Evolutionary conservation across 2,888 invertebrate genomes (phyloP).

Genomic region (Caenorhabditis zanzibari): DNA sequence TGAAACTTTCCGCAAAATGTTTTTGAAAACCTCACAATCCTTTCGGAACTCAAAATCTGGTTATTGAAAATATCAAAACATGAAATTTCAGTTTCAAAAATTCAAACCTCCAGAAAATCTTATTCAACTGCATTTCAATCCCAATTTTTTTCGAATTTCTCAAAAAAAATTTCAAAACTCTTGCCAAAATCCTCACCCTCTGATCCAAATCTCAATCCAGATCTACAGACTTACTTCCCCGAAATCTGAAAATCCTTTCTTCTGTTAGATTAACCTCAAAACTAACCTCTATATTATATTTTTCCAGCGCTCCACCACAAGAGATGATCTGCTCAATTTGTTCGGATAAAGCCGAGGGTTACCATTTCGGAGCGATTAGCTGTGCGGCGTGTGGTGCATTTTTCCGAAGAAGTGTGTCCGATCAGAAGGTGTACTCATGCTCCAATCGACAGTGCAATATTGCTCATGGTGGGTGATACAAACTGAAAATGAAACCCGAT

Average conservation of each 20-base stretch:
- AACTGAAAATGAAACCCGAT: neutral
- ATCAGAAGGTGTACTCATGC: conserved; percentile 65
- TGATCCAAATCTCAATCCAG: neutral
- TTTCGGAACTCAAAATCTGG: no score
- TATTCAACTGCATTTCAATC: no score
- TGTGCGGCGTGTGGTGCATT: conserved; percentile 75
- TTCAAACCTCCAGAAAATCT: no score
- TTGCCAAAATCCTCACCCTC: conserved; percentile 14
- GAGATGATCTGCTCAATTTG: conserved; percentile 64
- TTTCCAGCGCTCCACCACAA: conserved; percentile 34
- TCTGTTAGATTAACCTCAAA: no score
- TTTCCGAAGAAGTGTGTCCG: conserved; percentile 64
- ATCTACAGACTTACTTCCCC: no score
- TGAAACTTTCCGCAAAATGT: no score
- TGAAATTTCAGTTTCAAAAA: no score
- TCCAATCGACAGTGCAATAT: conserved; percentile 44
- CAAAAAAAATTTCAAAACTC: neutral
- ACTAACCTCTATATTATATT: neutral
- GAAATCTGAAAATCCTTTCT: no score
- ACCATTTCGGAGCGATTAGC: conserved; percentile 72
- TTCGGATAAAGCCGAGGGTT: conserved; percentile 68
- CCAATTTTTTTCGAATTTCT: neutral
- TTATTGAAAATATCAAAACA: no score
- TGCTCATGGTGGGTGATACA: conserved; percentile 20
- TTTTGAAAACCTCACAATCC: no score